Base-by-base conservation (phyloP, 1,140 invertebrate genomes). In the Antheraea pernyi region DNA sequence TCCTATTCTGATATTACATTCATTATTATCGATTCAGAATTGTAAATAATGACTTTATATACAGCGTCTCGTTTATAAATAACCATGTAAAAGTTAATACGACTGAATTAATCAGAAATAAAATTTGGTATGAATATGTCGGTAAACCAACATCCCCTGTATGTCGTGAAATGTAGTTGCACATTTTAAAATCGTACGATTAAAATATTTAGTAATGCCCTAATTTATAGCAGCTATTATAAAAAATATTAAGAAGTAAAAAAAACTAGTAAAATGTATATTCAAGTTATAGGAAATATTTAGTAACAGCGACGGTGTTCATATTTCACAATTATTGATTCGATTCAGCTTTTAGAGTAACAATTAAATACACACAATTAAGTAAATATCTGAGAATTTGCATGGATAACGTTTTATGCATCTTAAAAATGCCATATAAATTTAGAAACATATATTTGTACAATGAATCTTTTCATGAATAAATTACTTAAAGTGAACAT, bases 1-100 rank as follows among this genome's bases (percentile, higher is more conserved):
- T 75, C 60, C 71, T 73, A 75, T 53, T 13, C 46, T 53, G 11
- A 53, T 53, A 53, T 53, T n/a, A 53, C 13, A 53, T 53, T 53
- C 16, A 53, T 6, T 53, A 53, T 16, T 53, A 16, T 53, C 16
- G 11, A 16, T 53, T 53, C 11, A 53, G 1, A 53, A 53, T 42
- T 3, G 11, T 16, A 53, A 53, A 53, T 53, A 53, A 16, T 16
- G 1, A 2, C 16, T 53, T 16, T 13, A 13, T 53, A 16, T 16
- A 53, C 13, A 13, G 9, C 13, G 6, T 13, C 16, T 53, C 46
- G 13, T 16, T 53, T 16, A 53, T 16, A 13, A 53, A 53, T 60
- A 60, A 30, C 22, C 4, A 30, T 30, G 22, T 30, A 30, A 30
- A 30, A n/a, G n/a, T n/a, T n/a, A 7, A 60, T 59, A 60, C 30